phyloP scores from a whole-genome alignment of 2,113 vertebrate genomes.

The Hemicordylus capensis region DNA sequence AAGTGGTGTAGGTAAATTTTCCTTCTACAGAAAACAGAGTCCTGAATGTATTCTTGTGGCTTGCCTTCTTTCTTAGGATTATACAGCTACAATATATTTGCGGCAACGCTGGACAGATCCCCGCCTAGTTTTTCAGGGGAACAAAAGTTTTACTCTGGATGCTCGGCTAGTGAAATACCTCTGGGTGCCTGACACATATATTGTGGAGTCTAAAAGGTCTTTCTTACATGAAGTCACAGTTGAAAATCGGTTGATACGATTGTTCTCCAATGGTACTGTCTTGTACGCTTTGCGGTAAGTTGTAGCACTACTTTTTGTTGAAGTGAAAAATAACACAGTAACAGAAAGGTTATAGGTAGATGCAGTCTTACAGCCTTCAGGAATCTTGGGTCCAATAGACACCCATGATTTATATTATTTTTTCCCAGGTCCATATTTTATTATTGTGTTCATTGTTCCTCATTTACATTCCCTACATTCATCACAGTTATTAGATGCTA shows the following conservation, averaged over 20 bases:
- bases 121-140: constrained; percentile 86
- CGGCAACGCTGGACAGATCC: constrained; percentile 87
- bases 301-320: too few species aligned
- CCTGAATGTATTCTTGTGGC: neutral
- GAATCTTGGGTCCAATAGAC: neutral
- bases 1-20: neutral
- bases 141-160: constrained; percentile 87
- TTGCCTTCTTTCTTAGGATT: constrained; percentile 77
- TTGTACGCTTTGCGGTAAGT: constrained; percentile 87
- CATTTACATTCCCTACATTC: neutral
- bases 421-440: neutral
- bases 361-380: rapidly evolving
- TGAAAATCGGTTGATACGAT: constrained; percentile 87
- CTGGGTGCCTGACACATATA: constrained; percentile 93
- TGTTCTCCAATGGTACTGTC: constrained; percentile 90
- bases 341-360: neutral
- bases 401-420: neutral
- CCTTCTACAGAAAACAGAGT: neutral
- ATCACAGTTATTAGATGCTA: neutral
- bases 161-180: constrained; percentile 87
- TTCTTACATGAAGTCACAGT: constrained; percentile 89
- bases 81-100: constrained; percentile 89
- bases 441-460: neutral
- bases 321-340: neutral
- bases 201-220: constrained; percentile 89